Conservation (phyloP, 1,140 invertebrate species). For the Andricus grossulariae region DNA sequence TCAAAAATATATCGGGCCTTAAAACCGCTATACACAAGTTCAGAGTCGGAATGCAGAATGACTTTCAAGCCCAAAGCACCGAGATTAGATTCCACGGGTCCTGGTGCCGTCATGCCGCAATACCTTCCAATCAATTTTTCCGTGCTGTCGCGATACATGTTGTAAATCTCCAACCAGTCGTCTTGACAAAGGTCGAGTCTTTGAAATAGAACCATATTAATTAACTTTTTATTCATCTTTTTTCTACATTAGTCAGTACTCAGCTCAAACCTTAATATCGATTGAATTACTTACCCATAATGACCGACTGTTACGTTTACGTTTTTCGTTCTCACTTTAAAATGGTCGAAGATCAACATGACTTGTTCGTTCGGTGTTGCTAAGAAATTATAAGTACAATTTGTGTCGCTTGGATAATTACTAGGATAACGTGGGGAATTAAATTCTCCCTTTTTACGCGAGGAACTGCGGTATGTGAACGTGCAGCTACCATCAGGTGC, state of each 20-base stretch:
- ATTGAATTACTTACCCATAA: conserved; percentile 76
- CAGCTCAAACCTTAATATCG: neutral
- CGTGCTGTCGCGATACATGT: conserved; percentile 86
- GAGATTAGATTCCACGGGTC: conserved; percentile 91
- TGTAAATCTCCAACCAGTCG: conserved; percentile 95
- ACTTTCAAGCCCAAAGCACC: conserved; percentile 90
- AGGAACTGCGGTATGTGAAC: conserved; percentile 92
- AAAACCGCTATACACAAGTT: conserved; percentile 92
- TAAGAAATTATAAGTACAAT: conserved; percentile 93
- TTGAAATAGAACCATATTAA: conserved; percentile 18
- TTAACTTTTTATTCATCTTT: conserved; percentile 3
- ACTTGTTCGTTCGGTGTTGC: conserved; percentile 93
- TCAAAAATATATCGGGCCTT: conserved; percentile 93
- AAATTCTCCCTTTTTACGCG: conserved; percentile 91
- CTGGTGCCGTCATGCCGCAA: conserved; percentile 89
- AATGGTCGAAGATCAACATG: conserved; percentile 93
- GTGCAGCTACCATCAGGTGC: conserved; percentile 92
- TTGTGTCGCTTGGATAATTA: conserved; percentile 94
- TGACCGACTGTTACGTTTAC: conserved; percentile 75
- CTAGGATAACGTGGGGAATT: conserved; percentile 97
- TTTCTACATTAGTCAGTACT: too few relatives aligned
- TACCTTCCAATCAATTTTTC: conserved; percentile 90
- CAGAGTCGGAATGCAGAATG: conserved; percentile 88
- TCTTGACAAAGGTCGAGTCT: conserved; percentile 87
- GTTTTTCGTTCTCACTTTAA: conserved; percentile 87